phyloP scores from a whole-genome alignment of 2,888 invertebrate species.

The Lingula anatina region DNA sequence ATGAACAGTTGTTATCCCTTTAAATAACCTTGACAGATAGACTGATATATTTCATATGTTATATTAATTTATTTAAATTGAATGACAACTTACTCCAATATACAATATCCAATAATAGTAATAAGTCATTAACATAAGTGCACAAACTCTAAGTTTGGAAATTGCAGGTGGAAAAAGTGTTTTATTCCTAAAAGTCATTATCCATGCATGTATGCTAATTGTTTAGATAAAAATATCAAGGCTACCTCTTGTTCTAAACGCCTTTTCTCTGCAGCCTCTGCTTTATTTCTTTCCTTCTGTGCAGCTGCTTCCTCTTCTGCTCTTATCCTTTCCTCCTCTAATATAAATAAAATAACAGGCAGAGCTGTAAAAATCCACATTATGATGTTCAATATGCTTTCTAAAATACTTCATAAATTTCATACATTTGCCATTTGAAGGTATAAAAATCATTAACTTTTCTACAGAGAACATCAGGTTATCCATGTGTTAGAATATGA shows the following conservation, averaged over 20 bases:
- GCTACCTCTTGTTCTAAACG: constrained; percentile 31
- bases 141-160: too few species aligned
- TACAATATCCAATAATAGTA: too few species aligned
- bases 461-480: too few species aligned
- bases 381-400: background rate
- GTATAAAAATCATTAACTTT: too few species aligned
- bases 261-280: constrained; percentile 26
- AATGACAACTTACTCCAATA: too few species aligned
- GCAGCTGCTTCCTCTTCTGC: constrained; percentile 28
- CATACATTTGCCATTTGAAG: background rate
- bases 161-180: too few species aligned
- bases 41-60: too few species aligned
- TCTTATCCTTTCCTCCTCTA: constrained; percentile 26
- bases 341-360: constrained; percentile 3
- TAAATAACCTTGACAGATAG: too few species aligned
- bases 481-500: too few species aligned
- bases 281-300: constrained; percentile 22
- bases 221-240: background rate
- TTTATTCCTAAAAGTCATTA: background rate
- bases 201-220: background rate
- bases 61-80: too few species aligned
- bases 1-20: too few species aligned
- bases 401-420: constrained; percentile 1
- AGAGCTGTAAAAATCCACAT: background rate
- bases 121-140: too few species aligned